These are phyloP conservation scores for Catharus fuscescens DNA, from an alignment of 2,113 vertebrate species.

Conservation along the genomic window DNA sequence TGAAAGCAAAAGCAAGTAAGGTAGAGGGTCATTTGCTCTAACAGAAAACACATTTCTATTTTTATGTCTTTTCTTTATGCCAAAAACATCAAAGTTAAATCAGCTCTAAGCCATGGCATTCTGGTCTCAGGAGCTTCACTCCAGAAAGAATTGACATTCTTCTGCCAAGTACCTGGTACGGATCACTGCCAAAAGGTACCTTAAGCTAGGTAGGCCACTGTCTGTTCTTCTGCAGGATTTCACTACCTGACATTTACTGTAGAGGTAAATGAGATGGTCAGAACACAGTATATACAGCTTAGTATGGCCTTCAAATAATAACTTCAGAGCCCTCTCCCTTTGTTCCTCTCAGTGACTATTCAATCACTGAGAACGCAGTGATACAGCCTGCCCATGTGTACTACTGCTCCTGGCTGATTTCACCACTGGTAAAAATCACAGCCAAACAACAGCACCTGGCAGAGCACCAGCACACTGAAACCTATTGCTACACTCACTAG, in stretches of 20 bases:
- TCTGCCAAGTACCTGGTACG: background rate
- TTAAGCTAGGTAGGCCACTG: background rate
- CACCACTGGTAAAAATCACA: background rate
- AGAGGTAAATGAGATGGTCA: background rate
- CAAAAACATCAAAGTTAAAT: background rate
- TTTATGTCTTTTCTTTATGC: background rate
- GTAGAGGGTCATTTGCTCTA: background rate
- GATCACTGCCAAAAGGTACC: background rate
- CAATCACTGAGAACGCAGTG: rapidly evolving
- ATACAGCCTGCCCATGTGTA: rapidly evolving
- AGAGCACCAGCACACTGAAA: background rate
- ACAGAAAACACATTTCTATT: background rate
- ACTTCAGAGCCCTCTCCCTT: background rate
- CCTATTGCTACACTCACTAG: background rate
- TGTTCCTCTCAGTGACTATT: background rate
- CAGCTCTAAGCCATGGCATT: background rate
- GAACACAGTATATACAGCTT: background rate
- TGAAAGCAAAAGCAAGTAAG: background rate
- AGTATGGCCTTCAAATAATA: background rate
- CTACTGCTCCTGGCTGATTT: background rate
- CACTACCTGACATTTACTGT: background rate
- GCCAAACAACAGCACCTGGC: background rate
- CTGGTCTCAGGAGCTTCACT: background rate
- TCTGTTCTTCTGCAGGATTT: background rate
- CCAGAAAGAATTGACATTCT: background rate